phyloP scores from a whole-genome alignment of 1,140 invertebrate genomes.

The Pomacea maculata region DNA sequence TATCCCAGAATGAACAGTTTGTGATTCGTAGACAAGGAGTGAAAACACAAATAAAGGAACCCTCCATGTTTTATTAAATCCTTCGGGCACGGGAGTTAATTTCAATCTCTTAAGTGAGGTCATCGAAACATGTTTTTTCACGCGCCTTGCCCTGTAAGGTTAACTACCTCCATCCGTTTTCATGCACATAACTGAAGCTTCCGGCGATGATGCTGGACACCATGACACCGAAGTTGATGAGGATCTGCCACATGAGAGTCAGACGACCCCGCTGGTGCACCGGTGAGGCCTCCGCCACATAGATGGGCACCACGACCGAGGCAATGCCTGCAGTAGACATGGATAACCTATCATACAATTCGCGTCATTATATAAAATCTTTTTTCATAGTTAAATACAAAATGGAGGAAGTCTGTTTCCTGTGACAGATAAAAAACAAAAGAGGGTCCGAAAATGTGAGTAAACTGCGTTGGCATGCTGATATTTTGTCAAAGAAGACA shows the following conservation, averaged over 20 bases:
- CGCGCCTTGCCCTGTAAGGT: too few relatives aligned
- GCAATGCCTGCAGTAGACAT: constrained; percentile 65
- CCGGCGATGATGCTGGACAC: constrained; percentile 68
- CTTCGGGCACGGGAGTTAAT: too few relatives aligned
- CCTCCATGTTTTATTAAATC: too few relatives aligned
- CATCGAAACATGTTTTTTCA: too few relatives aligned
- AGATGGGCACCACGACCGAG: constrained; percentile 72
- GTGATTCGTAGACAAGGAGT: too few relatives aligned
- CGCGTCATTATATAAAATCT: too few relatives aligned
- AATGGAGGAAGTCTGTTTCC: too few relatives aligned
- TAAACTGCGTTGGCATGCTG: neutral
- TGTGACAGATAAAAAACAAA: neutral
- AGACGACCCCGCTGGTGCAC: constrained; percentile 67
- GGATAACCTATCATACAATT: neutral
- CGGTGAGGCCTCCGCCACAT: constrained; percentile 70
- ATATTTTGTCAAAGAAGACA: too few relatives aligned
- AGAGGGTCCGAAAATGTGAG: neutral
- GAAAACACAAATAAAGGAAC: too few relatives aligned
- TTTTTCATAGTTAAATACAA: too few relatives aligned
- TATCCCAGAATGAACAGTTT: too few relatives aligned
- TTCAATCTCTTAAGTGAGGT: too few relatives aligned
- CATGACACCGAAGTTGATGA: constrained; percentile 70
- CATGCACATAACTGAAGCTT: constrained; percentile 61
- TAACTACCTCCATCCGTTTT: constrained; percentile 40
- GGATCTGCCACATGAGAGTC: constrained; percentile 69